These are phyloP conservation scores for Sinocyclocheilus maitianheensis DNA, from an alignment of 2,113 vertebrate genomes.

Conservation along the genomic window DNA sequence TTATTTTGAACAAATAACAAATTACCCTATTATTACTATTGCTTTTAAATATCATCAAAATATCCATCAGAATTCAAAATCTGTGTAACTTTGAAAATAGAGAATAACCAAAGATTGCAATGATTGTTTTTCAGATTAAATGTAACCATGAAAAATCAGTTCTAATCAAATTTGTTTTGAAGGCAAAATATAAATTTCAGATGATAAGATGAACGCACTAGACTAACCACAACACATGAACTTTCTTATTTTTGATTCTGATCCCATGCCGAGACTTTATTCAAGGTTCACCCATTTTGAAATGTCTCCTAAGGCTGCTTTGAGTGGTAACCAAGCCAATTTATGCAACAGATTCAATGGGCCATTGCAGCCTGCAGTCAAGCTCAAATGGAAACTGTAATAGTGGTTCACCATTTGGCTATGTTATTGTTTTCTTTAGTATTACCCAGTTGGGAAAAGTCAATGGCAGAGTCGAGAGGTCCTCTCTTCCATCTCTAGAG, in stretches of 20 bases:
- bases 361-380: conserved; percentile 60
- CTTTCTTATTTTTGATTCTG: conserved; percentile 10
- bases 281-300: conserved; percentile 41
- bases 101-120: background rate
- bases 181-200: background rate
- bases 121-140: background rate
- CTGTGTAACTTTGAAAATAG: background rate
- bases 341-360: conserved; percentile 51
- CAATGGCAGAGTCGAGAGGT: conserved; percentile 50
- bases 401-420: conserved; percentile 71
- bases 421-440: conserved; percentile 62
- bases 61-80: background rate
- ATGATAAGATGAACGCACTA: background rate
- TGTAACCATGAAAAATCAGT: background rate
- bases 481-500: conserved; percentile 54
- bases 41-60: background rate
- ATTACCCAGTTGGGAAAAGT: conserved; percentile 69
- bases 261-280: conserved; percentile 1
- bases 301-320: conserved; percentile 47
- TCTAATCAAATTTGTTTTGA: background rate
- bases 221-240: background rate
- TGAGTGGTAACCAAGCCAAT: conserved; percentile 35
- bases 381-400: conserved; percentile 63
- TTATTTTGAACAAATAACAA: background rate
- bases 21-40: background rate